Evolutionary conservation across 2,113 vertebrate species (phyloP).

Genomic region (Leptocoma aspasia): DNA sequence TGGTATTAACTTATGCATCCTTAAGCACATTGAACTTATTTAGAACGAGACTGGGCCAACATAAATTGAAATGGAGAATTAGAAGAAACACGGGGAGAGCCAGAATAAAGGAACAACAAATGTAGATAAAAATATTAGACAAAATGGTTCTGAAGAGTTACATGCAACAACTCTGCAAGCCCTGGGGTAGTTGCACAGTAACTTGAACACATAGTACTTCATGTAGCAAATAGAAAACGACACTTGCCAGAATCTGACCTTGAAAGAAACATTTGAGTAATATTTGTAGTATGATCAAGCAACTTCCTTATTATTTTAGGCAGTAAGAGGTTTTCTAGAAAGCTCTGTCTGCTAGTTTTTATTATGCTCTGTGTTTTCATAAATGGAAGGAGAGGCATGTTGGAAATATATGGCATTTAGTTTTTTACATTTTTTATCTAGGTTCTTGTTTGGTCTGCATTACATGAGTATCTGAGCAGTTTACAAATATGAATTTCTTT

Average conservation of each 20-base stretch:
- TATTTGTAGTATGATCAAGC: background rate
- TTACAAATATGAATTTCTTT: background rate
- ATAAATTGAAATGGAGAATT: background rate
- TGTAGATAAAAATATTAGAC: background rate
- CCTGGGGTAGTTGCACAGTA: background rate
- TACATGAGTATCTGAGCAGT: background rate
- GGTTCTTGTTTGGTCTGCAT: background rate
- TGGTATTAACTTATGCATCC: background rate
- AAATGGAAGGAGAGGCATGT: background rate
- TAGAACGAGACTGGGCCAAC: background rate
- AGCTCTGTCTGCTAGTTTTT: background rate
- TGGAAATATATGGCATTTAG: background rate
- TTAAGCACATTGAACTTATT: background rate
- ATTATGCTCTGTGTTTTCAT: background rate
- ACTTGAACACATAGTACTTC: background rate
- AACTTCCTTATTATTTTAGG: background rate
- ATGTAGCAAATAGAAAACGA: constrained; percentile 21
- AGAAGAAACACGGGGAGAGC: background rate
- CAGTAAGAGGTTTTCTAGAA: background rate
- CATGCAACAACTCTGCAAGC: background rate
- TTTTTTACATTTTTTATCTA: background rate
- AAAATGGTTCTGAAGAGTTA: background rate
- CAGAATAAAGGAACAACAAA: background rate
- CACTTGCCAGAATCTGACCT: constrained; percentile 15
- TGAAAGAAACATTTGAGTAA: constrained; percentile 10